Evolutionary conservation across 1,140 invertebrate species (phyloP), one percentile per base, ranked within the genome.

Genomic region (Brachionus rotundiformis): DNA sequence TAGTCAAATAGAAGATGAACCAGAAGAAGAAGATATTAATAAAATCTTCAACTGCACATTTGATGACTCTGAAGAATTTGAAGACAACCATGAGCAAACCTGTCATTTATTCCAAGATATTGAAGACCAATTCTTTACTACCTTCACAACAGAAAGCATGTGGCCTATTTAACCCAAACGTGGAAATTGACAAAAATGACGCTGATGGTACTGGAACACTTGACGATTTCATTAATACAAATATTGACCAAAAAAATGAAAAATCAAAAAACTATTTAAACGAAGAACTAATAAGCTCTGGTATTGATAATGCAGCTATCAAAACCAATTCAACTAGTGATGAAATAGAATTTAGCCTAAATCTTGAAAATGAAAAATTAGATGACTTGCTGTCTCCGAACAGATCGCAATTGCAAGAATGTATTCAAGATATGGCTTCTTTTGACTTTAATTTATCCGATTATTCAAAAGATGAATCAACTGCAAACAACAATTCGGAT

Each of bases 131-230:
- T 73, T 44, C 19, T 73, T 11, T 10, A 73, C 68, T 29, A 25
- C 68, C 8, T 73, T 44, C 19, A 73, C 68, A 41, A 73, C 36
- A 73, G 68, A 73, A 25, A 73, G 68, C 25, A 44, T 73, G 68
- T 73, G 68, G 68, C 68, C 68, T 73, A 73, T 73, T 73, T 73
- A 44, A 73, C 68, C 68, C 10, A 16, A 27, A 29, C 11, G 29
- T 11, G 0, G 16, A n/a, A 0, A 11, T 3, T 31, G 63, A 36
- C 11, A 36, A 19, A 11, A 36, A 13, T 7, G 29, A 31, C 8
- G 47, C 47, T n/a, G 47, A 49, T 49, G 47, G 47, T 63, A 63
- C 6, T 63, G 25, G 61, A 10, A 63, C 8, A 31, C 16, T 13
- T 63, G 25, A 63, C 29, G 61, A 63, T 63, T 33, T 33, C 25